Base-by-base conservation (phyloP, 37 sponge, comb jelly and placozoan genomes). In the Halichondria panicea region DNA sequence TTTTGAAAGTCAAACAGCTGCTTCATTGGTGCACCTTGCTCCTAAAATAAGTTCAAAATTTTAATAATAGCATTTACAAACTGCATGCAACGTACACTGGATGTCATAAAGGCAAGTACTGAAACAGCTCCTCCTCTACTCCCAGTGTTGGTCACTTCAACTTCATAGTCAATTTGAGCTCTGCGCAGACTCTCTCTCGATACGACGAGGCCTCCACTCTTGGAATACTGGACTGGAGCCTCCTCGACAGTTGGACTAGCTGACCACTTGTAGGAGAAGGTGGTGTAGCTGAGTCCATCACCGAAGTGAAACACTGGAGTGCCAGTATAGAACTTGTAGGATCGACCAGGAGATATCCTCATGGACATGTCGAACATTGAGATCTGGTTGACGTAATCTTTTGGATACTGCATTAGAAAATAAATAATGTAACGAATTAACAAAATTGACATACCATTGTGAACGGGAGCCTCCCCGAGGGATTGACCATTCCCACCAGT, bases 261-360 rank as follows among this genome's bases (percentile, higher is more conserved):
- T 15, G 37, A 84, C 91, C 91, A 90, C 31, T 76, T 39, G 56
- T 52, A 81, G 30, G 50, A 32, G 63, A 91, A 91, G 0, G 79
- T 77, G 25, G 88, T 87, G 80, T 87, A 92, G 50, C 88, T 92
- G 43, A 87, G 72, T 54, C 92, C 92, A 55, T 72, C 28, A 24
- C 92, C 92, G 87, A 92, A 92, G 11, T 24, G 32, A 50, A 71
- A 92, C 0, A 87, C 84, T 32, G 92, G 71, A 28, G 48, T 78
- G 6, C 84, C 92, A 33, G 80, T 87, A 72, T 87, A 87, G 76
- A 92, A 92, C 67, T 76, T 82, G 81, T 91, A 91, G 0, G 92
- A 72, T n/a, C 92, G 74, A 25, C 92, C 92, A 8, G 92, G 92
- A 5, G 71, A 21, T 19, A 13, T 37, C 38, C 87, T 76, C 87